A percentile compares a stretch with the other conserved stretches of the same genome.
phyloP scores from a whole-genome alignment of 2,888 invertebrate species.

The Alcis repandata region DNA sequence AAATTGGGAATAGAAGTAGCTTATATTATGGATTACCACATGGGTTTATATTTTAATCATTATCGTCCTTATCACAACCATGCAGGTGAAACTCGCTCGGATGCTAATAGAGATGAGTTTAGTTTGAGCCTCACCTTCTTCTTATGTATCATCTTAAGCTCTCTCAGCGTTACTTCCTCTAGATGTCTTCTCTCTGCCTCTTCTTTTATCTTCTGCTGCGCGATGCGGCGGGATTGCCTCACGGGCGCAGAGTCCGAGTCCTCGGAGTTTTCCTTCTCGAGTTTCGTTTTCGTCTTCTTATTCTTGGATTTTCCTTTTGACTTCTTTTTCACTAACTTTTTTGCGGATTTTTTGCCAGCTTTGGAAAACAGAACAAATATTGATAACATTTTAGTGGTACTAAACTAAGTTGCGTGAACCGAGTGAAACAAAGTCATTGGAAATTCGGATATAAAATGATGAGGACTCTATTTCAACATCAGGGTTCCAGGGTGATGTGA shows the following conservation, averaged over 20 bases:
- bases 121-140: constrained; percentile 68
- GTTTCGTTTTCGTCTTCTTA: constrained; percentile 50
- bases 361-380: constrained; percentile 3
- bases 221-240: constrained; percentile 93
- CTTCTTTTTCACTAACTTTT: constrained; percentile 69
- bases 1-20: too few relatives aligned
- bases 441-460: too few relatives aligned
- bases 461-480: too few relatives aligned
- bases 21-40: too few relatives aligned
- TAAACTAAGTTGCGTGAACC: too few relatives aligned
- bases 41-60: too few relatives aligned
- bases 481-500: too few relatives aligned
- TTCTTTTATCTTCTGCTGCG: constrained; percentile 94
- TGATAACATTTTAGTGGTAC: too few relatives aligned
- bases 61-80: too few relatives aligned
- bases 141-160: constrained; percentile 89
- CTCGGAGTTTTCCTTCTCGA: constrained; percentile 56
- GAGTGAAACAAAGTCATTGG: too few relatives aligned
- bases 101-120: background rate
- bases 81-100: too few relatives aligned
- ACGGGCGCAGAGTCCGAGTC: constrained; percentile 85
- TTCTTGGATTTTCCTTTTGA: constrained; percentile 53
- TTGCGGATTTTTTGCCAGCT: constrained; percentile 77
- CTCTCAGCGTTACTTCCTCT: constrained; percentile 91
- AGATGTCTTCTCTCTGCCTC: constrained; percentile 92